phyloP scores from a whole-genome alignment of 1,140 invertebrate species.

The Drosophila orosa region DNA sequence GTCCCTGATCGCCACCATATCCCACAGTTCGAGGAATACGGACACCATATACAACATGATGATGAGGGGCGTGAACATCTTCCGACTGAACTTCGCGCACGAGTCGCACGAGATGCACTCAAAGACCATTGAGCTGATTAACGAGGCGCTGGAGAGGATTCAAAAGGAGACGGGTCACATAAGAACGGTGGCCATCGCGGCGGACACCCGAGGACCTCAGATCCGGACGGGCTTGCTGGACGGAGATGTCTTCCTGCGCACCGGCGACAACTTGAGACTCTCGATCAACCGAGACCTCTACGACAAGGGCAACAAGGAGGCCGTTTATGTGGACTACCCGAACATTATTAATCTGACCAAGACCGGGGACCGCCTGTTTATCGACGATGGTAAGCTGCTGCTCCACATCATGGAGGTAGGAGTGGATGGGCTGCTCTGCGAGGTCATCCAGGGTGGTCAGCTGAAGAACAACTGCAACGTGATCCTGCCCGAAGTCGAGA shows the following conservation, averaged over 20 bases:
- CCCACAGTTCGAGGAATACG: conserved; percentile 93
- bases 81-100: conserved; percentile 98
- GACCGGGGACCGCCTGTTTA: conserved; percentile 93
- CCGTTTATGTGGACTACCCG: conserved; percentile 94
- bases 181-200: conserved; percentile 86
- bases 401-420: conserved; percentile 91
- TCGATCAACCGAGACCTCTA: conserved; percentile 92
- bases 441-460: conserved; percentile 97
- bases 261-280: conserved; percentile 93
- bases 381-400: conserved; percentile 99
- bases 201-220: conserved; percentile 98
- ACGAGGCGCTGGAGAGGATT: conserved; percentile 91
- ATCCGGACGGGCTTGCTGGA: conserved; percentile 97
- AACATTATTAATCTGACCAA: conserved; percentile 98
- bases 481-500: conserved; percentile 96
- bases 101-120: conserved; percentile 97
- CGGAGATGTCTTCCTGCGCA: conserved; percentile 91
- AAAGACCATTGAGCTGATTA: conserved; percentile 94
- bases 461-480: conserved; percentile 98
- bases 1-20: conserved; percentile 99
- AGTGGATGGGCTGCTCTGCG: conserved; percentile 87
- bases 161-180: conserved; percentile 88
- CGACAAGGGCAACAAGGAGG: conserved; percentile 91
- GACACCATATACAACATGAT: conserved; percentile 97
- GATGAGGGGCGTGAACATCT: conserved; percentile 98